Percentiles rank a stretch among this genome's conserved stretches.
Conservation (phyloP, 2,113 vertebrate genomes). For the Pipa parva region DNA sequence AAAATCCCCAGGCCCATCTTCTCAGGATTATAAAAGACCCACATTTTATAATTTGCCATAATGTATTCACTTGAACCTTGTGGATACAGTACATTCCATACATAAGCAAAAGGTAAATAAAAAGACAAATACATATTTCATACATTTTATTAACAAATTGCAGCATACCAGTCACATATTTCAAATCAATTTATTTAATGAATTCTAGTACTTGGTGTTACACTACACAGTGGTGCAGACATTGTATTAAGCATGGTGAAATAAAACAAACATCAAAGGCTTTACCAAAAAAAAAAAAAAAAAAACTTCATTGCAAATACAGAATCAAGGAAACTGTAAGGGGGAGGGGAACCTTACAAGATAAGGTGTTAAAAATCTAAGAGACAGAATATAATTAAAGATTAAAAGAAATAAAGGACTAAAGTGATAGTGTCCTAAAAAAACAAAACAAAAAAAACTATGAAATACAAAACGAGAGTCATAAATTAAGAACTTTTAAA, state of each 20-base stretch:
- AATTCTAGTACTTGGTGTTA: slow-evolving; percentile 72
- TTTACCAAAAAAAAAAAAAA: not conserved
- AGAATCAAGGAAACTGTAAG: not conserved
- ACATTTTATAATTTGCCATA: not conserved
- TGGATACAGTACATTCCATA: slow-evolving; percentile 40
- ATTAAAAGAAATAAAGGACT: too few relatives aligned
- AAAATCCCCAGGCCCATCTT: not conserved
- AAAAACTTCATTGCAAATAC: not conserved
- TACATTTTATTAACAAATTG: slow-evolving; percentile 97
- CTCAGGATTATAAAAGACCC: not conserved
- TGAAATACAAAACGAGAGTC: too few relatives aligned
- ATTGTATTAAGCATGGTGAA: slow-evolving; percentile 6
- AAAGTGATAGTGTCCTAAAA: too few relatives aligned
- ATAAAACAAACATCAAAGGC: not conserved
- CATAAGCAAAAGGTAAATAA: slow-evolving; percentile 90
- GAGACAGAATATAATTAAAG: too few relatives aligned
- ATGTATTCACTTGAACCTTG: not conserved
- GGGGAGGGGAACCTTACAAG: slow-evolving; percentile 2
- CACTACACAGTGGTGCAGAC: slow-evolving; percentile 55
- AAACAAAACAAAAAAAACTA: too few relatives aligned
- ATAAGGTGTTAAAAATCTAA: too few relatives aligned
- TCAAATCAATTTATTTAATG: slow-evolving; percentile 79
- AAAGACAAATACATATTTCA: slow-evolving; percentile 99
- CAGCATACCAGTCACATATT: slow-evolving; percentile 93
- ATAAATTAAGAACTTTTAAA: too few relatives aligned